Evolutionary conservation across 2,797 vertebrate species (phyloP).

Genomic region (Argya squamiceps): DNA sequence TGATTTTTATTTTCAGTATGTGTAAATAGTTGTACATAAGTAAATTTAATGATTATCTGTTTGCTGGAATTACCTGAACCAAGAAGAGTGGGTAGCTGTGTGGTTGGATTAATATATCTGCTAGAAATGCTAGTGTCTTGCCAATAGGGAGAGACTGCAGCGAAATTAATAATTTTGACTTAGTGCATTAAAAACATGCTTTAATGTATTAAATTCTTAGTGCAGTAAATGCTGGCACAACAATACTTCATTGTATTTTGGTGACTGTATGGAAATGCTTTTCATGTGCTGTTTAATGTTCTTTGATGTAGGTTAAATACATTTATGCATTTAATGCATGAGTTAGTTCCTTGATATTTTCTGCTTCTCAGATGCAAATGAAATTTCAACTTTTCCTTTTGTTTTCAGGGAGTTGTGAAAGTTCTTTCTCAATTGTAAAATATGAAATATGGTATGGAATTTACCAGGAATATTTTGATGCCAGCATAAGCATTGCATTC

Average conservation of each 20-base stretch:
- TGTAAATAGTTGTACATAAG: fast-evolving
- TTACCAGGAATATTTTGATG: background rate
- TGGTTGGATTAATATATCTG: background rate
- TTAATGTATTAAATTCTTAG: background rate
- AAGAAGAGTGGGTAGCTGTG: background rate
- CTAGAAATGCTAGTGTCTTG: background rate
- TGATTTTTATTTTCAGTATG: background rate
- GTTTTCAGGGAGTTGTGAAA: background rate
- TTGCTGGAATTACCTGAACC: background rate
- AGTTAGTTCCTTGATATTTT: background rate
- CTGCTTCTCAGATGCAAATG: background rate
- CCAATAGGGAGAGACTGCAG: background rate
- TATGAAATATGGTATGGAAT: background rate
- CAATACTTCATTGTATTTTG: background rate
- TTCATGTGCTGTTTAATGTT: background rate
- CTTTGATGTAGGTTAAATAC: background rate
- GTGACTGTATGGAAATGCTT: background rate
- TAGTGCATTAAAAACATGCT: background rate
- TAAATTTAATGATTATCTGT: background rate
- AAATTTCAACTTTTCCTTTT: background rate
- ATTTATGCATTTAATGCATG: background rate
- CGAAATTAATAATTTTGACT: background rate
- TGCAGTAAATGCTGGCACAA: background rate
- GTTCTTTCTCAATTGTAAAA: background rate
- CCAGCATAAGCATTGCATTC: background rate